Conservation (phyloP, 2,797 vertebrate species). For the Ispidina picta region DNA sequence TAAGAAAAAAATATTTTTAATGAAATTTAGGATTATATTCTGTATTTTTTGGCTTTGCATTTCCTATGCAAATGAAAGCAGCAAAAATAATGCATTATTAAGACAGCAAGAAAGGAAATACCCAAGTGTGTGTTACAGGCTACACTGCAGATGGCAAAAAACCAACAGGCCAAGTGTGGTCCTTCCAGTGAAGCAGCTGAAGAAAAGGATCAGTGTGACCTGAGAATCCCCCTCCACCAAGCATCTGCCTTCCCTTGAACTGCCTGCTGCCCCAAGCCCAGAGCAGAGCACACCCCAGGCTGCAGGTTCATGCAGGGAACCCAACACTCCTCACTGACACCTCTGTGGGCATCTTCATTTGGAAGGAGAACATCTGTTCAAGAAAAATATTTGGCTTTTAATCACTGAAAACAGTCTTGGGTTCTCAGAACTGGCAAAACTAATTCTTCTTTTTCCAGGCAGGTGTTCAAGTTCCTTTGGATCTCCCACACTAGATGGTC, state of each 20-base stretch:
- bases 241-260: neutral
- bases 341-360: neutral
- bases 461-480: neutral
- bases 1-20: neutral
- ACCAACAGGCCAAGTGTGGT: neutral
- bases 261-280: neutral
- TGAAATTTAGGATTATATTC: neutral
- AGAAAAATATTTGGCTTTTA: neutral
- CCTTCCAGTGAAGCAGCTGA: neutral
- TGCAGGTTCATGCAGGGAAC: neutral
- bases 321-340: rapidly evolving
- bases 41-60: neutral
- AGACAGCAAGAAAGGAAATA: neutral
- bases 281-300: rapidly evolving
- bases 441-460: neutral
- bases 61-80: neutral
- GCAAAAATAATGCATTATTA: neutral
- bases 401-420: neutral
- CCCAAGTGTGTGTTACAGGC: neutral
- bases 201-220: neutral
- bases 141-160: neutral
- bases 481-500: neutral
- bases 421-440: neutral
- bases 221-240: neutral
- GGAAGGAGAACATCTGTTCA: neutral